Conservation (phyloP, 92 coral and sea anemone species). For the Palythoa grandiflora region DNA sequence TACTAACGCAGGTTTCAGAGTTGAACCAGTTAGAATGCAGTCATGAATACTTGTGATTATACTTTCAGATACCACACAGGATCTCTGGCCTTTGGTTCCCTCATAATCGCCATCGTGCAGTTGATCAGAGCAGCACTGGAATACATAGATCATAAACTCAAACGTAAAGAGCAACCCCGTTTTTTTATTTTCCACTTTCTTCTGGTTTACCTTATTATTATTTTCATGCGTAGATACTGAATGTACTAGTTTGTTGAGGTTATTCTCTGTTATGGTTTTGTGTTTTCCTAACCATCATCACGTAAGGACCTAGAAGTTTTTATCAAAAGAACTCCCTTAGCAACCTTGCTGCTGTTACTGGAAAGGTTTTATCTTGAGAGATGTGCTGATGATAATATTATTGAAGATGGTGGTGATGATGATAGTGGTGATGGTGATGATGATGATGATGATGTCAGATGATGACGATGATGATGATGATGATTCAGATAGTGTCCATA, state of each 20-base stretch:
- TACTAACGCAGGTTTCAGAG: too few species aligned
- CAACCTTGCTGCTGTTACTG: too few species aligned
- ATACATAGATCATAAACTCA: conserved; percentile 89
- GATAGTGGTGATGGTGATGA: conserved; percentile 27
- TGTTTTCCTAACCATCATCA: too few species aligned
- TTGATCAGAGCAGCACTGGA: conserved; percentile 88
- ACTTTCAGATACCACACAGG: conserved; percentile 93
- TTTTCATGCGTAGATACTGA: too few species aligned
- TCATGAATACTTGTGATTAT: background rate
- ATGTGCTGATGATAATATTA: background rate
- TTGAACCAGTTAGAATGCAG: too few species aligned
- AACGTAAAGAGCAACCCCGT: conserved; percentile 54
- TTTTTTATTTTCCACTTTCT: background rate
- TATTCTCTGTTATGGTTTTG: too few species aligned
- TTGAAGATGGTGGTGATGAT: background rate
- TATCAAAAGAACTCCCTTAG: too few species aligned
- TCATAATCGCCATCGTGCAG: conserved; percentile 97
- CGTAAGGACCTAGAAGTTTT: too few species aligned
- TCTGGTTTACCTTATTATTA: too few species aligned
- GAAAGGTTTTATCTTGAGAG: too few species aligned
- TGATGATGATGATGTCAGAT: background rate
- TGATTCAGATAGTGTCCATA: background rate
- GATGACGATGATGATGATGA: background rate
- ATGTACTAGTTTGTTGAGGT: too few species aligned
- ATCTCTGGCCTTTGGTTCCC: conserved; percentile 97